Evolutionary conservation across 2,888 invertebrate species (phyloP).

Genomic region (Strigamia crassipes): DNA sequence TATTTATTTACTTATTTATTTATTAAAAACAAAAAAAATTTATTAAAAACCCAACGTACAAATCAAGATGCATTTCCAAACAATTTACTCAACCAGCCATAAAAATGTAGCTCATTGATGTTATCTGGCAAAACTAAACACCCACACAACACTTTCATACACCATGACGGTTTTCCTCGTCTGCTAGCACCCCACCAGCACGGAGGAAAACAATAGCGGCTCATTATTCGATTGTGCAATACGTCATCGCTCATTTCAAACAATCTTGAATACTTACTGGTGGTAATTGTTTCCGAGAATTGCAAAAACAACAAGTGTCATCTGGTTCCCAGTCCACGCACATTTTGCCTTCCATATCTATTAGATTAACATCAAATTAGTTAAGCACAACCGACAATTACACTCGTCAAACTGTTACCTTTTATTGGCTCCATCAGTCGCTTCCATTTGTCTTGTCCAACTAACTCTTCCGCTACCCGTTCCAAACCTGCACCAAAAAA

Average conservation of each 20-base stretch:
- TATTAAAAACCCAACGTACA: neutral
- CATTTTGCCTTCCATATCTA: conserved; percentile 51
- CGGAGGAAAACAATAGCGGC: neutral
- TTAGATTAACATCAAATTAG: conserved; percentile 6
- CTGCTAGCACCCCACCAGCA: neutral
- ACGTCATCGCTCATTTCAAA: neutral
- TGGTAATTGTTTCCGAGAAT: conserved; percentile 51
- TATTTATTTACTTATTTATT: too few species aligned
- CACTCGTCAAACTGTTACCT: conserved; percentile 43
- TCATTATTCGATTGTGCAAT: conserved; percentile 36
- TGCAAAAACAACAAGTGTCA: conserved; percentile 52
- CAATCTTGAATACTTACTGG: conserved; percentile 50
- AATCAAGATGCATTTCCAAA: conserved; percentile 12
- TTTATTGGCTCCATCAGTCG: conserved; percentile 51
- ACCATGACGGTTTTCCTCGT: conserved; percentile 34
- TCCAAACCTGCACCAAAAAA: conserved; percentile 53
- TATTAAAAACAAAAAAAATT: conserved; percentile 22
- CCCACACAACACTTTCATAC: conserved; percentile 29
- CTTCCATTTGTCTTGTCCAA: conserved; percentile 53
- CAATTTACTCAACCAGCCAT: conserved; percentile 38
- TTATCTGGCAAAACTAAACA: conserved; percentile 31
- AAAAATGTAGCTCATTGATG: conserved; percentile 40
- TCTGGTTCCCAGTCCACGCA: conserved; percentile 53
- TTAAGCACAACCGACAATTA: neutral
- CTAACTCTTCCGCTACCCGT: conserved; percentile 54